These are phyloP conservation scores for Bubo bubo DNA, from an alignment of 2,113 vertebrate species.

Conservation along the genomic window DNA sequence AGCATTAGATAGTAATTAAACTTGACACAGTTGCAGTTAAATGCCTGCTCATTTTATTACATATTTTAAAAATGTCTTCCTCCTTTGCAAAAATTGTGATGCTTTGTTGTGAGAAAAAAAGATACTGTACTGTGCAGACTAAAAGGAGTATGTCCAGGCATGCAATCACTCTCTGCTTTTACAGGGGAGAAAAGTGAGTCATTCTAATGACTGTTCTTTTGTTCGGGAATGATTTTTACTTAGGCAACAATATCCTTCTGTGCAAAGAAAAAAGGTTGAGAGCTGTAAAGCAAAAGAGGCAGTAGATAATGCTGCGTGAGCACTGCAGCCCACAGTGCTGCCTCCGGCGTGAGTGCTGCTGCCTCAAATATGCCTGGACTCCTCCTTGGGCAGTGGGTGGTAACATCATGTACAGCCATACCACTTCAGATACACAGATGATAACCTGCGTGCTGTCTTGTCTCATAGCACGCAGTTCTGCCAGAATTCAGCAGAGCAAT, in stretches of 20 bases:
- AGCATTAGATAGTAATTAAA: neutral
- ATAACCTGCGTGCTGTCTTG: neutral
- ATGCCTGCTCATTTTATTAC: neutral
- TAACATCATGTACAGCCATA: neutral
- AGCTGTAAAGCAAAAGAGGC: neutral
- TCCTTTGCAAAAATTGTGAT: neutral
- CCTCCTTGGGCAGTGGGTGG: neutral
- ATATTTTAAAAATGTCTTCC: neutral
- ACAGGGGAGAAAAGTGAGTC: neutral
- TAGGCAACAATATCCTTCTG: neutral
- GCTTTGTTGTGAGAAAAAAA: neutral
- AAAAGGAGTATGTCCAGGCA: neutral
- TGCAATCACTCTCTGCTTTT: neutral
- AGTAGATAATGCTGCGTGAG: neutral
- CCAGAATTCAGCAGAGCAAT: neutral
- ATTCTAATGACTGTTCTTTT: neutral
- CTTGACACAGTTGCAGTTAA: neutral
- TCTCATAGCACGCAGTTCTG: neutral
- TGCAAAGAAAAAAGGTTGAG: neutral
- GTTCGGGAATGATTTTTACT: neutral
- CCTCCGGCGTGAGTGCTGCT: neutral
- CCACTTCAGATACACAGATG: neutral
- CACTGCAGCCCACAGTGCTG: neutral
- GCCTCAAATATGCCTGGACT: accelerated
- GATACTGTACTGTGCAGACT: neutral